Base-by-base conservation (phyloP, 2,888 invertebrate species). In the Melitaea athalia region DNA sequence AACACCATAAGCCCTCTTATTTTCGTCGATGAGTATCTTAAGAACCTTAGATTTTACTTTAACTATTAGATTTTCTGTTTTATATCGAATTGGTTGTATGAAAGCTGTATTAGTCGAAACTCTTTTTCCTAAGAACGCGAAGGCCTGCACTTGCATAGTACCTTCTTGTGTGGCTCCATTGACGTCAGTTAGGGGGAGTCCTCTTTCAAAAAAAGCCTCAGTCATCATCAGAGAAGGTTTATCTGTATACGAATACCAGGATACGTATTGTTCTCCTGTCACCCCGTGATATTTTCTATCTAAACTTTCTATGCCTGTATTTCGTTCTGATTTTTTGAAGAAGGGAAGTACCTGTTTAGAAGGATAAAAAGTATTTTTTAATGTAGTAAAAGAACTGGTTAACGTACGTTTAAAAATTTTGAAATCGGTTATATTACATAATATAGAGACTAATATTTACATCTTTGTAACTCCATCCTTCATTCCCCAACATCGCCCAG, bases 281-380 rank as follows among this genome's bases (percentile, higher is more conserved):
- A 86, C 87, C 0, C 93, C 93, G 76, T 96, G 95, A 76, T 94
- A 94, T 64, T 89, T 80, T 0, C 87, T 85, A 75, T 94, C 87
- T 3, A 93, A 77, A 1, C 84, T 83, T 69, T 92, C 91, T 1
- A 85, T 75, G 76, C 95, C 92, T 55, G 93, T 79, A 76, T 95
- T 95, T 67, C 93, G 89, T 81, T 95, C 95, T 0, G 94, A 94
- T 83, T 95, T 95, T 68, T 91, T 94, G 81, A 95, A 96, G 81
- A 95, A 96, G 0, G 95, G 95, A 43, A 96, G 86, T 3, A 95
- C 88, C 91, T 92, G 79, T 6, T 10, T 12, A 47, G 14, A 7
- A 5, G 5, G 14, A 14, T 47, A 47, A 14, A 5, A 47, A 47
- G 10, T 10, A 50, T 53, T 1, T 5, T 14, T 31, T 10, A 24